Conservation (phyloP, 2,113 vertebrate genomes). For the Platichthys stellatus region DNA sequence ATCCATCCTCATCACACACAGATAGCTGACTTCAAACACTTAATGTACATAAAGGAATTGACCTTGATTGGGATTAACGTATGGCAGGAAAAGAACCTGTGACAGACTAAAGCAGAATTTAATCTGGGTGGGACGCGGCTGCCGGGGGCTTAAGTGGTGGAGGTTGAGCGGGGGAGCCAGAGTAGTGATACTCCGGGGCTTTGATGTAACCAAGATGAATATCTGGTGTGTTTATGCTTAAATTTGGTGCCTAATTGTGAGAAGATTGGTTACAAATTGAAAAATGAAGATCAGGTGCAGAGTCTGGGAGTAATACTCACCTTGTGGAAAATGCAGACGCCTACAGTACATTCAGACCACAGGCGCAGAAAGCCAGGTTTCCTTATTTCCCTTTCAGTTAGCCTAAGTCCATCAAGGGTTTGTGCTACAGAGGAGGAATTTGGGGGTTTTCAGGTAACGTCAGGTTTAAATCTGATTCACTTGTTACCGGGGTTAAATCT, state of each 20-base stretch:
- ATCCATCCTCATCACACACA: slow-evolving; percentile 70
- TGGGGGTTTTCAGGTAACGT: no score
- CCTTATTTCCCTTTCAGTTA: slow-evolving; percentile 21
- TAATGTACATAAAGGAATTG: slow-evolving; percentile 29
- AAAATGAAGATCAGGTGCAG: slow-evolving; percentile 84
- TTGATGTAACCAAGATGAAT: slow-evolving; percentile 84
- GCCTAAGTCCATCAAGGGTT: slow-evolving; percentile 10
- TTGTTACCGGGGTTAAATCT: no score
- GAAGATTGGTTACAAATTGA: slow-evolving; percentile 85
- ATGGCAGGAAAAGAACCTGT: slow-evolving; percentile 50
- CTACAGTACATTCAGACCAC: slow-evolving; percentile 35
- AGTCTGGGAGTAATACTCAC: slow-evolving; percentile 66
- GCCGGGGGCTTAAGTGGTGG: slow-evolving; percentile 16
- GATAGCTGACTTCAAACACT: slow-evolving; percentile 49
- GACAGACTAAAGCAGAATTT: slow-evolving; percentile 37
- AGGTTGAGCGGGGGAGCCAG: slow-evolving; percentile 25
- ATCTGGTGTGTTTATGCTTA: slow-evolving; percentile 81
- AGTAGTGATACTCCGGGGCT: slow-evolving; percentile 58
- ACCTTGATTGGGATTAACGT: slow-evolving; percentile 80
- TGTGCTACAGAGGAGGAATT: no score
- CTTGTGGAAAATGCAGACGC: slow-evolving; percentile 46
- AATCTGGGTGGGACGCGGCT: slow-evolving; percentile 53
- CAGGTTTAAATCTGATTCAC: no score
- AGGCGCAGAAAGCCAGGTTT: slow-evolving; percentile 21
- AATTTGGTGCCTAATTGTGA: slow-evolving; percentile 80